These are phyloP conservation scores for Hycleus phaleratus DNA, from an alignment of 1,140 invertebrate genomes.

Conservation along the genomic window DNA sequence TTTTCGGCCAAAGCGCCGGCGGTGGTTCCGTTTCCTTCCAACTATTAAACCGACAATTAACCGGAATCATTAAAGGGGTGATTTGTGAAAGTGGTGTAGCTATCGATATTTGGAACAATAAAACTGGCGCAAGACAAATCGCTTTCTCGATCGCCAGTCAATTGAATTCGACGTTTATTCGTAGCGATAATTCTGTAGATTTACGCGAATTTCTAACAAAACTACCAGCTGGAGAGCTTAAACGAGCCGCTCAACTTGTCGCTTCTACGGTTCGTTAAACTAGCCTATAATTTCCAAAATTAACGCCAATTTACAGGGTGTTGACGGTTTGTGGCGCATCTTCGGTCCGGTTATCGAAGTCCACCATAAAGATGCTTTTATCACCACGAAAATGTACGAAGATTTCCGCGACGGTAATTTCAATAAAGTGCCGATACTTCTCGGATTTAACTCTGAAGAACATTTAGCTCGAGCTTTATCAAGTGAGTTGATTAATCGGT, in stretches of 20 bases:
- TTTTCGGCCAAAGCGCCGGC: conserved; percentile 46
- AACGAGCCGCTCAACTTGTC: not conserved
- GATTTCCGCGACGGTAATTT: not conserved
- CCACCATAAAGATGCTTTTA: not conserved
- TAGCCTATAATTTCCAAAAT: no score
- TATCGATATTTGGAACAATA: conserved; percentile 8
- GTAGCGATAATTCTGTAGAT: conserved; percentile 2
- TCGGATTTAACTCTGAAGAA: conserved; percentile 6
- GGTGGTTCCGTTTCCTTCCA: conserved; percentile 39
- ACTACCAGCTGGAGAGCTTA: conserved; percentile 5
- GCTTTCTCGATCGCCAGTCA: conserved; percentile 4
- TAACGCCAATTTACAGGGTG: not conserved
- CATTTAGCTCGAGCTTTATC: conserved; percentile 10
- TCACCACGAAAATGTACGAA: conserved; percentile 1
- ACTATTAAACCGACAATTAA: not conserved
- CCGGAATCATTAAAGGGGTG: conserved; percentile 13
- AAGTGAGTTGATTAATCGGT: conserved; percentile 25
- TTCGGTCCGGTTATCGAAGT: not conserved
- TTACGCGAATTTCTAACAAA: conserved; percentile 5
- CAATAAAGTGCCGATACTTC: not conserved
- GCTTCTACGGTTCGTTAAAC: not conserved
- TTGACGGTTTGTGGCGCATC: not conserved
- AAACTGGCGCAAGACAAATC: conserved; percentile 1
- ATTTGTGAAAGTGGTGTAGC: conserved; percentile 16
- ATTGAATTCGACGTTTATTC: conserved; percentile 6